Evolutionary conservation across 2,888 invertebrate species (phyloP).

Genomic region (Luperina testacea): DNA sequence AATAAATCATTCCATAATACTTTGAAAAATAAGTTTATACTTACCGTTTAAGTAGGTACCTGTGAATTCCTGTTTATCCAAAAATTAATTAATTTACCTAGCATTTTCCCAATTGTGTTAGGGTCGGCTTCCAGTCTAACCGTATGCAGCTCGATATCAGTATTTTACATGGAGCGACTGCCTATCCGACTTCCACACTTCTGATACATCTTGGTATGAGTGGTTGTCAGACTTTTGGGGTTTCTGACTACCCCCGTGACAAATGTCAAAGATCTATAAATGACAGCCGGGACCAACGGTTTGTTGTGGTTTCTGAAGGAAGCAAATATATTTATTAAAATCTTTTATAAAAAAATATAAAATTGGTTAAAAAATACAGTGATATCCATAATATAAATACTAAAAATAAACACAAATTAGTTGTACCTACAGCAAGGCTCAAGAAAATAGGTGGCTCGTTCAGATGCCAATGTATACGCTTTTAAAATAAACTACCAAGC

Average conservation of each 20-base stretch:
- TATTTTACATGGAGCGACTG: not conserved
- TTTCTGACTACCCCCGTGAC: not conserved
- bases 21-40: conserved; percentile 7
- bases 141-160: not conserved
- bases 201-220: not conserved
- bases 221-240: not conserved
- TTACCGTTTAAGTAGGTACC: not conserved
- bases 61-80: not conserved
- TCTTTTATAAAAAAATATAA: no score
- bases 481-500: no score
- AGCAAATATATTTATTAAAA: not conserved
- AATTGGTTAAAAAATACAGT: no score
- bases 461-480: no score
- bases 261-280: not conserved
- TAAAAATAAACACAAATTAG: no score
- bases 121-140: not conserved
- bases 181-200: not conserved
- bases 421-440: no score
- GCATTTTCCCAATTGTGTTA: not conserved
- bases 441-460: no score
- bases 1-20: conserved; percentile 35
- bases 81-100: not conserved
- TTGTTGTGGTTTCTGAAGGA: not conserved
- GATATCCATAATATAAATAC: no score
- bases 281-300: not conserved